phyloP scores from a whole-genome alignment of 2,888 invertebrate species.

The Tenthredo livida region DNA sequence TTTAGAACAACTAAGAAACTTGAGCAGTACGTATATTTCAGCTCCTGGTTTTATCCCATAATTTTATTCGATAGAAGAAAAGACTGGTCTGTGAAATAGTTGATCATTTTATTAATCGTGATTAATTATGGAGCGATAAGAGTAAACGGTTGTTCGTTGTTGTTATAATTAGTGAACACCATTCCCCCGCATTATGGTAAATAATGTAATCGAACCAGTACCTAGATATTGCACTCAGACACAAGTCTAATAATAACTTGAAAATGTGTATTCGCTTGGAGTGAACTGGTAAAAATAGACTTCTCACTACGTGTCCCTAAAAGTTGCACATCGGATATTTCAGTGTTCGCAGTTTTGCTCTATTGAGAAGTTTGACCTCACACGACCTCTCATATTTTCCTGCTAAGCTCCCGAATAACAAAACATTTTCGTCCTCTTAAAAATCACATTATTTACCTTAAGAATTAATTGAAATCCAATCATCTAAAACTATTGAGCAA shows the following conservation, averaged over 20 bases:
- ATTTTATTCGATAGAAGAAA: neutral
- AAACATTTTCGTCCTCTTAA: neutral
- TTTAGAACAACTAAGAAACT: conserved; percentile 74
- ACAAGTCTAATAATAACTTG: conserved; percentile 72
- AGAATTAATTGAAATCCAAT: neutral
- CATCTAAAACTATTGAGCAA: neutral
- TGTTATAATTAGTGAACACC: neutral
- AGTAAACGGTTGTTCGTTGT: neutral
- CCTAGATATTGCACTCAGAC: conserved; percentile 33
- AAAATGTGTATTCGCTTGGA: conserved; percentile 66
- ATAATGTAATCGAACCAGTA: conserved; percentile 18
- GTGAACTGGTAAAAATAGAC: conserved; percentile 74
- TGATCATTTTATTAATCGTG: neutral
- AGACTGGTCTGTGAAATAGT: neutral
- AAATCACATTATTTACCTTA: neutral
- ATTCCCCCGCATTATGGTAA: neutral
- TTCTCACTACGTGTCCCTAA: conserved; percentile 57
- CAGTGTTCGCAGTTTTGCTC: conserved; percentile 32
- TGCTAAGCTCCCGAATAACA: neutral
- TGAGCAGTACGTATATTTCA: conserved; percentile 72
- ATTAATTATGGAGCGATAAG: neutral
- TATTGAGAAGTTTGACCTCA: conserved; percentile 24
- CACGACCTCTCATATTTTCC: neutral
- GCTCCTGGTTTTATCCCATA: neutral
- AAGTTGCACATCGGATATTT: conserved; percentile 38